phyloP scores from a whole-genome alignment of 2,797 vertebrate genomes.

The Crypturellus tataupa region DNA sequence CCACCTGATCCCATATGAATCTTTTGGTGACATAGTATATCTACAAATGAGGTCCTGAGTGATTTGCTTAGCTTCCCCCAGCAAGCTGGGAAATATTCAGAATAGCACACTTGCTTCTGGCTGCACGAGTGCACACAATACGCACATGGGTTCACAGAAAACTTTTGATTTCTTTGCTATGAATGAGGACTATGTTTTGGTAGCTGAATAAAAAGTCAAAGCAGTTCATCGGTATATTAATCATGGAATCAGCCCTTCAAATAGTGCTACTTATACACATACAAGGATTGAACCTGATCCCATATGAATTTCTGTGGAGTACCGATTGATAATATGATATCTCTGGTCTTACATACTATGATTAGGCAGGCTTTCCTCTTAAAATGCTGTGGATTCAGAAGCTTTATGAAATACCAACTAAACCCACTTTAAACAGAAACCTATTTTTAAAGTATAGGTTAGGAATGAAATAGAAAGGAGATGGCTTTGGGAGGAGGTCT shows the following conservation, averaged over 20 bases:
- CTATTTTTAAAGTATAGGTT: conserved; percentile 15
- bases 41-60: background rate
- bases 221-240: background rate
- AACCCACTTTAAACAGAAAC: conserved; percentile 18
- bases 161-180: background rate
- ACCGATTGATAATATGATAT: background rate
- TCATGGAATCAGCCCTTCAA: conserved; percentile 4
- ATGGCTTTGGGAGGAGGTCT: background rate
- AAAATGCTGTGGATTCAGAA: conserved; percentile 26
- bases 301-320: background rate
- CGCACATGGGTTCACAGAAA: background rate
- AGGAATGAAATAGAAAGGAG: background rate
- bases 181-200: background rate
- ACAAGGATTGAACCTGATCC: background rate
- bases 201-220: background rate
- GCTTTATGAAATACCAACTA: conserved; percentile 18
- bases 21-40: background rate
- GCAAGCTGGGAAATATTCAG: background rate
- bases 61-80: background rate
- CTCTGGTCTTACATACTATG: conserved; percentile 8
- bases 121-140: rapidly evolving
- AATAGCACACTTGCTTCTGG: background rate
- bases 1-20: background rate
- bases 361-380: conserved; percentile 31
- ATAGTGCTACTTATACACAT: background rate